Conservation (phyloP, 2,888 invertebrate genomes). For the Polydrusus cervinus region DNA sequence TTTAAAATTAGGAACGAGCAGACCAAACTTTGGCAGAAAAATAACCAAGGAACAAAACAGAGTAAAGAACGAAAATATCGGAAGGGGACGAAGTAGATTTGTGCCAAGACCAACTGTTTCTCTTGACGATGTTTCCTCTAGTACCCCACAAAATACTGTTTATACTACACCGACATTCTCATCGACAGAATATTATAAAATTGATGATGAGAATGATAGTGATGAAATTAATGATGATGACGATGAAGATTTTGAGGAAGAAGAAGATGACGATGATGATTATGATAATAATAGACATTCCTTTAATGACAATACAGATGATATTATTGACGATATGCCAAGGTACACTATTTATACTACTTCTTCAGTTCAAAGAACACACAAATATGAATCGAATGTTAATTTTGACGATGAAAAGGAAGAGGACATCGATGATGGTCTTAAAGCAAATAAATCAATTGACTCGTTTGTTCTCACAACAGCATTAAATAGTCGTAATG, state of each 20-base stretch:
- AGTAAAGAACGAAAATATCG: neutral
- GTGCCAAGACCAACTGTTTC: neutral
- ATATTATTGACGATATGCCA: slow-evolving; percentile 40
- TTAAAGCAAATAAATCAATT: slow-evolving; percentile 48
- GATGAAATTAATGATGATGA: slow-evolving; percentile 12
- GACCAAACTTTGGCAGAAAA: slow-evolving; percentile 24
- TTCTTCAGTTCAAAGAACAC: slow-evolving; percentile 45
- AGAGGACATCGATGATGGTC: slow-evolving; percentile 35
- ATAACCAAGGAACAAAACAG: neutral
- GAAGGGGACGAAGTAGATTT: slow-evolving; percentile 3
- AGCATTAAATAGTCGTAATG: slow-evolving; percentile 42
- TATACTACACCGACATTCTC: slow-evolving; percentile 39
- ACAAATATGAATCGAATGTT: slow-evolving; percentile 51
- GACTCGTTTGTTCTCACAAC: slow-evolving; percentile 31
- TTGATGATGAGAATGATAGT: slow-evolving; percentile 4
- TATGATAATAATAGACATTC: slow-evolving; percentile 10
- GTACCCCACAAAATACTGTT: slow-evolving; percentile 25
- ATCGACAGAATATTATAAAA: slow-evolving; percentile 23
- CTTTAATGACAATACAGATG: slow-evolving; percentile 27
- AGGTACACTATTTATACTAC: slow-evolving; percentile 50
- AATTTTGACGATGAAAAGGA: slow-evolving; percentile 56
- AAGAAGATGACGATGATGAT: slow-evolving; percentile 39
- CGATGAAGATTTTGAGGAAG: slow-evolving; percentile 53
- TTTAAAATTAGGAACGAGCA: neutral
- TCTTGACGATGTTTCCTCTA: neutral